Evolutionary conservation across 2,113 vertebrate species (phyloP).

Genomic region (Odocoileus hemionus): DNA sequence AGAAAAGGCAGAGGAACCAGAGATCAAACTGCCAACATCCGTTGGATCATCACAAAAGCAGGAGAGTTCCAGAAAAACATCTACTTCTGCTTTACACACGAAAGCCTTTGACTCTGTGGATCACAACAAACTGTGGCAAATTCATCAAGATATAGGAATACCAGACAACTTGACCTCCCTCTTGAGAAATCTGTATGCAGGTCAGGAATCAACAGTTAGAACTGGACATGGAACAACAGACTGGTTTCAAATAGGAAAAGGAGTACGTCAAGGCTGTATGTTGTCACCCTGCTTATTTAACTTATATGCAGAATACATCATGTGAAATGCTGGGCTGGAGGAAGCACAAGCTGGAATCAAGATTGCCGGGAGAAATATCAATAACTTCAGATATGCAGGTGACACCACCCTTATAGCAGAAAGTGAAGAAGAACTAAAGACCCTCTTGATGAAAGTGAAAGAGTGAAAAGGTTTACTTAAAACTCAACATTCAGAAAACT

Average conservation of each 20-base stretch:
- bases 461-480: background rate
- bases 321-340: rapidly evolving
- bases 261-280: background rate
- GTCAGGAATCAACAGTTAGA: background rate
- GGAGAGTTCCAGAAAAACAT: background rate
- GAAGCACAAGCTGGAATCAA: background rate
- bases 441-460: background rate
- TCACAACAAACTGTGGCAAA: background rate
- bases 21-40: background rate
- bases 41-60: background rate
- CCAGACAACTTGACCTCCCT: background rate
- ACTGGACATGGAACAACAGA: background rate
- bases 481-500: background rate
- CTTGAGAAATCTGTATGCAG: background rate
- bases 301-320: background rate
- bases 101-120: background rate
- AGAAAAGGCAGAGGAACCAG: background rate
- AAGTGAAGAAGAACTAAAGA: background rate
- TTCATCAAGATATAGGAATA: background rate
- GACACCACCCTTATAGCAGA: background rate
- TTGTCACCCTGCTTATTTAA: background rate
- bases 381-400: background rate
- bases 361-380: background rate
- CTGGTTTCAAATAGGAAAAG: background rate
- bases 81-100: background rate